Base-by-base conservation (phyloP, 1,140 invertebrate genomes). In the Rhopalosiphum padi region DNA sequence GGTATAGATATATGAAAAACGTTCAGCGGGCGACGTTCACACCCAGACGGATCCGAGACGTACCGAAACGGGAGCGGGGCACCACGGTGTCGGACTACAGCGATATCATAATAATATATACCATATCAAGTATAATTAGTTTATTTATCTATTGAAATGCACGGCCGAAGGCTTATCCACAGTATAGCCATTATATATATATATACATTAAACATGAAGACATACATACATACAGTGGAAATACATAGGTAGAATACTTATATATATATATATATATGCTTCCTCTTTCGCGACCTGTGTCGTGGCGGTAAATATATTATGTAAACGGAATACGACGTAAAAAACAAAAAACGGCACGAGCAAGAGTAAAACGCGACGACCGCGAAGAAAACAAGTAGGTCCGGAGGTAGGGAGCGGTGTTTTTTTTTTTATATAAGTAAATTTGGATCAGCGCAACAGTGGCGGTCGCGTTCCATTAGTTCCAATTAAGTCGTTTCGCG, bases 381-480 rank as follows among this genome's bases (percentile, higher is more conserved):
- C 4, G n/a, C n/a, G 23, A 48, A n/a, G 46, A n/a, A 88, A 48
- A 35, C n/a, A 4, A 15, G n/a, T 37, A 85, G 22, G 83, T 41
- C 83, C n/a, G n/a, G 30, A 8, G 21, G n/a, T 30, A 88, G 87
- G 83, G 87, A 88, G 87, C 15, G 86, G 86, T 48, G 43, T n/a
- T 48, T 18, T 35, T 41, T 37, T 82, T 41, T 37, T 37, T 37
- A 25, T 85, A 83, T 23, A 85, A 87, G 30, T 87, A 48, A n/a
- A 35, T 25, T n/a, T 30, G 30, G 6, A 35, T 87, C 43, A 8
- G 46, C 11, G 30, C 30, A 21, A 46, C 8, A 30, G 86, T 87
- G 48, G n/a, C 87, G 51, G 51, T 89, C 88, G 88, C 35, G 88
- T 89, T 46, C 43, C 43, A 92, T 92, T 92, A 82, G 43, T 83